Conservation (phyloP, 2,888 invertebrate genomes). For the Crioceris asparagi region DNA sequence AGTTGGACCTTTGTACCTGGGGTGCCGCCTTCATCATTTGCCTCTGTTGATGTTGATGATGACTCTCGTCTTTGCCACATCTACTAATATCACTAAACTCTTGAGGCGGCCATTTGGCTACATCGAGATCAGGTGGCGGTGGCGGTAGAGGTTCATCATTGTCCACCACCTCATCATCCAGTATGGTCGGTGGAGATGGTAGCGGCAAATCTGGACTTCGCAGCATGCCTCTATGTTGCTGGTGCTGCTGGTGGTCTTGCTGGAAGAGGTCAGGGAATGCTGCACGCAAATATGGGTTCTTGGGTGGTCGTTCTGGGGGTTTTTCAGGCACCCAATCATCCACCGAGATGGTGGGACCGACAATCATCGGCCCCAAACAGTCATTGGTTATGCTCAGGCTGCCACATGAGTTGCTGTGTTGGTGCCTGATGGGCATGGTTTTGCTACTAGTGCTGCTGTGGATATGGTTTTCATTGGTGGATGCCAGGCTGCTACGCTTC, state of each 20-base stretch:
- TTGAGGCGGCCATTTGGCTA: too few species aligned
- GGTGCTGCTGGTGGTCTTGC: too few species aligned
- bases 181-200: constrained; percentile 50
- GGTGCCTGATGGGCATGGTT: constrained; percentile 39
- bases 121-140: constrained; percentile 46
- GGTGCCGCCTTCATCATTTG: too few species aligned
- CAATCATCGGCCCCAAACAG: constrained; percentile 49
- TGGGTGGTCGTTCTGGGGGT: constrained; percentile 68
- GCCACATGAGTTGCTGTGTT: constrained; percentile 49
- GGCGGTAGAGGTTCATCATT: constrained; percentile 56
- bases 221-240: too few species aligned
- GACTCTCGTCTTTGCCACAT: background rate
- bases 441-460: constrained; percentile 25
- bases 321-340: constrained; percentile 63
- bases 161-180: constrained; percentile 47
- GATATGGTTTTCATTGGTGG: constrained; percentile 29
- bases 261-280: constrained; percentile 39
- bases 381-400: constrained; percentile 48
- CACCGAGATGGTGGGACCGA: constrained; percentile 51
- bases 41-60: too few species aligned
- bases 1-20: constrained; percentile 26
- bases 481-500: constrained; percentile 36
- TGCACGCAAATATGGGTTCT: constrained; percentile 55
- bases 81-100: background rate
- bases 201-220: constrained; percentile 50